Evolutionary conservation across 2,113 vertebrate species (phyloP), one percentile per base, ranked within the genome.

Genomic region (Sciurus niger): DNA sequence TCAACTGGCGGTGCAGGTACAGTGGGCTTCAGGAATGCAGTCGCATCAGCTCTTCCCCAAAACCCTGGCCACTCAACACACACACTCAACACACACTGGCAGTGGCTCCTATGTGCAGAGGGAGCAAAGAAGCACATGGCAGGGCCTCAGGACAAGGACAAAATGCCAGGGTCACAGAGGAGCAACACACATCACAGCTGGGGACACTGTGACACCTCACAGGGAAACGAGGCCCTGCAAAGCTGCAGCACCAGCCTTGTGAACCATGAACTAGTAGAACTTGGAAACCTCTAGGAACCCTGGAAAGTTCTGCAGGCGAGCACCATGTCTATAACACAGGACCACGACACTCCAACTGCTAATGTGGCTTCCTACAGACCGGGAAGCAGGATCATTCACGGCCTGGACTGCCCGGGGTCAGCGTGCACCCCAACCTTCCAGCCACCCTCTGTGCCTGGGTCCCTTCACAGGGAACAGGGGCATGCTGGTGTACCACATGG

Each of bases 401-500:
- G 11, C 10, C 46, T 8, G 6, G 78, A 30, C 17, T 8, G 17
- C 70, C 37, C 22, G 32, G 32, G 24, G 37, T 40, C 34, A 16
- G 48, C 1, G 1, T 18, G 6, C 3, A 3, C 55, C 18, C 63
- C 58, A 55, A 48, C 63, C 25, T 25, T 32, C 22, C 12, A 13
- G 53, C 28, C 13, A 40, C 4, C 8, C 55, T 28, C 70, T 30
- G 37, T 43, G 58, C 30, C 28, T 34, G 25, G 2, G 8, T 80
- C 48, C n/a, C 32, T 13, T 58, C 28, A 1, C 0, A 17, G 34
- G 40, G 8, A 65, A 67, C n/a, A 24, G 0, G 1, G 12, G 32
- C 24, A 25, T 4, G 16, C 37, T 1, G 8, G 32, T 2, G 2
- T 6, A 28, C n/a, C 68, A 16, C 20, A 6, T 0, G 1, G 58